Base-by-base conservation (phyloP, 2,888 invertebrate species). In the Dinocampus coccinellae region DNA sequence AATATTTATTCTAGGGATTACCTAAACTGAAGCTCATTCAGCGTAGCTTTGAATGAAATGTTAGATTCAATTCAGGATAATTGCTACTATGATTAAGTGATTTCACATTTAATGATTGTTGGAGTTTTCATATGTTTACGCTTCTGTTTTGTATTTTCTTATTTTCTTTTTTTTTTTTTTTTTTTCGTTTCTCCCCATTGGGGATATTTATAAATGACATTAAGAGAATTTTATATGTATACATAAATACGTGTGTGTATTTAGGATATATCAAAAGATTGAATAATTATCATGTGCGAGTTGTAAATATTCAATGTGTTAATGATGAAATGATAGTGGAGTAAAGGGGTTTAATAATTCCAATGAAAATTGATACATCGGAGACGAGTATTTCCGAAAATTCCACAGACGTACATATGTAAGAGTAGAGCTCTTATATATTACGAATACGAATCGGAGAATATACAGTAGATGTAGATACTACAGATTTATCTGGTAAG, bases 301-400 rank as follows among this genome's bases (percentile, higher is more conserved):
- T 61, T 47, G 52, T n/a, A n/a, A 68, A 61, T 68, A 68, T 68
- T 68, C 68, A 68, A 24, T 47, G n/a, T n/a, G n/a, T n/a, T n/a
- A 52, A 47, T 42, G 61, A 52, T 34, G 29, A 58, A 20, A 61
- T 24, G 55, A 55, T 47, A 16, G n/a, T 47, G 47, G 6, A 47
- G 16, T 47, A 47, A 16, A 47, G 47, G 16, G 20, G 47, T n/a
- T 47, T n/a, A 47, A 47, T 47, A 47, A 47, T 16, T 47, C 16
- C 22, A 33, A 26, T 58, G 20, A 34, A 47, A 34, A 34, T 52
- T 34, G 53, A 62, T 69, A 68, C 22, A 60, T 61, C 60, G 33
- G 24, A 55, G 29, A 33, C 4, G 13, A 16, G 53, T 13, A 68
- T 68, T 68, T 68, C 47, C 29, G 24, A 47, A 47, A 47, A 47